These are phyloP conservation scores for Sceloporus undulatus DNA, from an alignment of 2,113 vertebrate species.

Conservation along the genomic window DNA sequence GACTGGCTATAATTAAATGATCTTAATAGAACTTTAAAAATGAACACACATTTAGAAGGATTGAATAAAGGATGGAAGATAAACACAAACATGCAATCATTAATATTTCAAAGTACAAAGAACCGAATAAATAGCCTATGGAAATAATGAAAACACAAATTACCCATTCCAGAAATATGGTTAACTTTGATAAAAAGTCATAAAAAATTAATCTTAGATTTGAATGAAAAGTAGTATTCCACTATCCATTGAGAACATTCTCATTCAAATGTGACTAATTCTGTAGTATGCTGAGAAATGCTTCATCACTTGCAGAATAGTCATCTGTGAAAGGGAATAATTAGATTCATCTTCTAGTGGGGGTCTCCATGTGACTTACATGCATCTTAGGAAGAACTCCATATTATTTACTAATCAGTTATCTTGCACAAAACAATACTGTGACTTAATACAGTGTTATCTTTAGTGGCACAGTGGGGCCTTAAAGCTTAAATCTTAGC, in stretches of 20 bases:
- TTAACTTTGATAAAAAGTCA: constrained; percentile 75
- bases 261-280: constrained; percentile 51
- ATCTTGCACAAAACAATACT: neutral
- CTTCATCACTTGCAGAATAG: neutral
- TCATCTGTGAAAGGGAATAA: constrained; percentile 7
- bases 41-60: constrained; percentile 51
- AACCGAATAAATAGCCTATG: constrained; percentile 70
- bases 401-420: neutral
- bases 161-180: constrained; percentile 66
- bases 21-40: constrained; percentile 53
- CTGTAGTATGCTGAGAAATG: constrained; percentile 10
- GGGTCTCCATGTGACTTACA: neutral
- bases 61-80: constrained; percentile 58
- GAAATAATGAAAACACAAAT: constrained; percentile 68
- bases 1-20: constrained; percentile 49
- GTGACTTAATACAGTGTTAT: neutral
- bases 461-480: neutral
- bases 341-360: neutral
- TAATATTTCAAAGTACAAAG: constrained; percentile 71
- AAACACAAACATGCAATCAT: constrained; percentile 58
- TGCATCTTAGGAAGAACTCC: neutral
- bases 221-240: constrained; percentile 56
- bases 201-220: constrained; percentile 70
- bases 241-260: constrained; percentile 58
- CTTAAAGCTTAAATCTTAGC: neutral